Evolutionary conservation across 2,888 invertebrate genomes (phyloP).

Genomic region (Horisme vitalbata): DNA sequence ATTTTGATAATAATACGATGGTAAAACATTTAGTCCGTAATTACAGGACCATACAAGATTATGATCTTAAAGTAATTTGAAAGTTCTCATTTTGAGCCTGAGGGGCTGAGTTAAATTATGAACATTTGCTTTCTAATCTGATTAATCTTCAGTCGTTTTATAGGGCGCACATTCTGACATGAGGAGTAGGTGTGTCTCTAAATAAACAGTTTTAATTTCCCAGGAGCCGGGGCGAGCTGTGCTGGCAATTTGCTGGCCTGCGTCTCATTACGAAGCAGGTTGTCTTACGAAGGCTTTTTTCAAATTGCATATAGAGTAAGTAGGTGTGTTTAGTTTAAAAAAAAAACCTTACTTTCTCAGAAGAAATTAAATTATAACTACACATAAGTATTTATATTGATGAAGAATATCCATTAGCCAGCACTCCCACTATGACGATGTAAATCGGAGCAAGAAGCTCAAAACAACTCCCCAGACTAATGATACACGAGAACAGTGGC

Average conservation of each 20-base stretch:
- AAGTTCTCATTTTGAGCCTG: slow-evolving; percentile 23
- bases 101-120: slow-evolving; percentile 27
- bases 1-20: background rate
- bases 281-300: slow-evolving; percentile 54
- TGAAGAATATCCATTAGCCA: slow-evolving; percentile 6
- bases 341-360: too few species aligned
- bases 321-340: too few species aligned
- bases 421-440: background rate
- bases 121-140: slow-evolving; percentile 29
- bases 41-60: slow-evolving; percentile 18
- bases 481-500: slow-evolving; percentile 20
- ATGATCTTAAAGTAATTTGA: slow-evolving; percentile 29
- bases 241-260: slow-evolving; percentile 52
- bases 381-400: too few species aligned
- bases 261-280: slow-evolving; percentile 56
- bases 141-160: slow-evolving; percentile 29
- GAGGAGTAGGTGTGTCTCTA: slow-evolving; percentile 47
- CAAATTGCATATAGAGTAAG: too few species aligned
- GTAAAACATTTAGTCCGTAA: slow-evolving; percentile 5
- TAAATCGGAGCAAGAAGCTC: slow-evolving; percentile 14
- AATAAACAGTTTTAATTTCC: slow-evolving; percentile 69
- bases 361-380: background rate
- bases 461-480: slow-evolving; percentile 15
- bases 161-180: slow-evolving; percentile 39
- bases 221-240: slow-evolving; percentile 50